These are phyloP conservation scores for Argyresthia goedartella DNA, from an alignment of 2,888 invertebrate genomes.

Conservation along the genomic window DNA sequence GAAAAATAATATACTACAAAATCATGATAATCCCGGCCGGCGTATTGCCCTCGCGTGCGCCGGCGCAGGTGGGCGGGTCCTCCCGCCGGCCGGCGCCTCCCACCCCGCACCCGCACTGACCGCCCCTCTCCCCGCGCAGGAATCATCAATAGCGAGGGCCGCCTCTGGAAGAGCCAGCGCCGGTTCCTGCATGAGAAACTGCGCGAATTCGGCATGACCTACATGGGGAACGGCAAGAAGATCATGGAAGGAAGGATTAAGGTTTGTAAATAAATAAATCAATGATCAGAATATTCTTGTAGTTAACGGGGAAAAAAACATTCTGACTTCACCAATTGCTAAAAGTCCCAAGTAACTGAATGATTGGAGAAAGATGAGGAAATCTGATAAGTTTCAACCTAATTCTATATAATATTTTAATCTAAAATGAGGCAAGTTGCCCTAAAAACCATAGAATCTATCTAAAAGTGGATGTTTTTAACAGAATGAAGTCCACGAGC, in stretches of 20 bases:
- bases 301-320: too few relatives aligned
- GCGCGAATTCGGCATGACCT: conserved; percentile 89
- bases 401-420: too few relatives aligned
- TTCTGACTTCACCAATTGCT: neutral
- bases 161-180: conserved; percentile 91
- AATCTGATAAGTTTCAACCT: neutral
- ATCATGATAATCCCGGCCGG: neutral
- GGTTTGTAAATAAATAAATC: conserved; percentile 59
- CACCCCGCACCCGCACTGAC: conserved; percentile 17
- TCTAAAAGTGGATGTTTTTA: conserved; percentile 17
- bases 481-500: conserved; percentile 82
- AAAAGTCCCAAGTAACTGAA: neutral
- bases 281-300: too few relatives aligned
- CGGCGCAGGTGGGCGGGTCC: conserved; percentile 35
- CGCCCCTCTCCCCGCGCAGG: conserved; percentile 69
- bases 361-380: neutral
- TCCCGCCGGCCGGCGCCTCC: conserved; percentile 22
- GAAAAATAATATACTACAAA: neutral
- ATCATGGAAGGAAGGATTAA: conserved; percentile 88
- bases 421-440: too few relatives aligned
- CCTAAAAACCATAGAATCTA: too few relatives aligned
- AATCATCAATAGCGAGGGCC: conserved; percentile 89
- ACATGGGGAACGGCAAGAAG: conserved; percentile 83
- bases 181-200: conserved; percentile 89
- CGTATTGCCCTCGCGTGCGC: conserved; percentile 2